phyloP scores from a whole-genome alignment of 1,140 invertebrate species.

The Magallana ariakensis region DNA sequence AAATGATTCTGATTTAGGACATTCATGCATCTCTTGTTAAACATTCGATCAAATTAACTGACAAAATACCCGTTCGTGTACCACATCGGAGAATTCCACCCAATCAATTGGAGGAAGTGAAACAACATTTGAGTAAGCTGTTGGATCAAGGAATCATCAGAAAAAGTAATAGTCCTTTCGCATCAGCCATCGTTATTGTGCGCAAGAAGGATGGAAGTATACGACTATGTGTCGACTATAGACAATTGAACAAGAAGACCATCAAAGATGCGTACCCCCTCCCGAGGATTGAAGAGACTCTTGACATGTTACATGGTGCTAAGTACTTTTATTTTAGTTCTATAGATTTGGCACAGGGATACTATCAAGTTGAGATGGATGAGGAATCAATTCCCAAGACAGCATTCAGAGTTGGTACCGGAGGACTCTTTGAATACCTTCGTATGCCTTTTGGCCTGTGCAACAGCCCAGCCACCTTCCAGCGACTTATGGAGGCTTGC shows the following conservation, averaged over 20 bases:
- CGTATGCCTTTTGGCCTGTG: constrained; percentile 43
- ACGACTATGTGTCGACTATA: no score
- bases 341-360: neutral
- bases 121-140: constrained; percentile 44
- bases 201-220: no score
- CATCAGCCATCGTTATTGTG: no score
- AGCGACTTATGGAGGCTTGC: constrained; percentile 44
- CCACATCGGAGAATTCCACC: constrained; percentile 56
- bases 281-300: constrained; percentile 48
- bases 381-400: constrained; percentile 36
- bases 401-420: constrained; percentile 28
- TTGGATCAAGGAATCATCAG: constrained; percentile 21
- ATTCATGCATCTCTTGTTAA: no score
- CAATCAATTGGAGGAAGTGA: constrained; percentile 56
- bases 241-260: neutral
- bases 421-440: constrained; percentile 40
- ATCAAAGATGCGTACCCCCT: constrained; percentile 40
- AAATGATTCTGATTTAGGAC: no score
- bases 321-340: constrained; percentile 76
- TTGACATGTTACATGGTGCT: constrained; percentile 50
- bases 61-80: constrained; percentile 48
- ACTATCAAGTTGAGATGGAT: no score
- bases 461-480: constrained; percentile 40
- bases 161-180: no score
- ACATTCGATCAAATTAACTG: constrained; percentile 38